Evolutionary conservation across 2,888 invertebrate species (phyloP).

Genomic region (Calliphora vomitoria): DNA sequence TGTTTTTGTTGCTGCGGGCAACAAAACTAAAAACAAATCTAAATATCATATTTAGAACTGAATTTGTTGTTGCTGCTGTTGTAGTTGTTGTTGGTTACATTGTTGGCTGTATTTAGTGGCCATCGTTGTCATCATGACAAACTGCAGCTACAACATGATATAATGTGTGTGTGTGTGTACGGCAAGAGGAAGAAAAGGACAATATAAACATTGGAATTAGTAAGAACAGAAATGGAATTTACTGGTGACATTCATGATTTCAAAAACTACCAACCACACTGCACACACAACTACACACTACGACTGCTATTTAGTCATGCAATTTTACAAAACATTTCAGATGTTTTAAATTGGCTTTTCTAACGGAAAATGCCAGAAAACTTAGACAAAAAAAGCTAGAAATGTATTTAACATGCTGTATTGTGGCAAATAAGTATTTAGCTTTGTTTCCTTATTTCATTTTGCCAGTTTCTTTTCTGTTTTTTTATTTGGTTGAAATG

Average conservation of each 20-base stretch:
- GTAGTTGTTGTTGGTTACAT: conserved; percentile 44
- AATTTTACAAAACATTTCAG: conserved; percentile 3
- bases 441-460: neutral
- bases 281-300: neutral
- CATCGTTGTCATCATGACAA: conserved; percentile 49
- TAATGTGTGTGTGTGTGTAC: neutral
- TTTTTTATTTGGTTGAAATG: conserved; percentile 37
- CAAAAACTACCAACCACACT: conserved; percentile 6
- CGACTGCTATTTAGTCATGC: neutral
- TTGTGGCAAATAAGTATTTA: conserved; percentile 59
- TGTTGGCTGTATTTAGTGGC: conserved; percentile 42
- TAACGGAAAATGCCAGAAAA: conserved; percentile 27
- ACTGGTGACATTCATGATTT: conserved; percentile 69
- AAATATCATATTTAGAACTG: conserved; percentile 38
- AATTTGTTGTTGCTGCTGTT: conserved; percentile 10
- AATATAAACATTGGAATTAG: conserved; percentile 36
- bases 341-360: conserved; percentile 7
- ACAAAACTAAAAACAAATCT: conserved; percentile 32
- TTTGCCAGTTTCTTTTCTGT: neutral
- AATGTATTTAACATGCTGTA: conserved; percentile 36
- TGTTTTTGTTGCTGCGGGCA: conserved; percentile 14
- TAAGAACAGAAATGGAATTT: conserved; percentile 35
- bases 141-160: conserved; percentile 40
- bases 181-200: neutral
- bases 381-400: neutral